Evolutionary conservation across 2,888 invertebrate species (phyloP).

Genomic region (Acanthococcus lagerstroemiae): DNA sequence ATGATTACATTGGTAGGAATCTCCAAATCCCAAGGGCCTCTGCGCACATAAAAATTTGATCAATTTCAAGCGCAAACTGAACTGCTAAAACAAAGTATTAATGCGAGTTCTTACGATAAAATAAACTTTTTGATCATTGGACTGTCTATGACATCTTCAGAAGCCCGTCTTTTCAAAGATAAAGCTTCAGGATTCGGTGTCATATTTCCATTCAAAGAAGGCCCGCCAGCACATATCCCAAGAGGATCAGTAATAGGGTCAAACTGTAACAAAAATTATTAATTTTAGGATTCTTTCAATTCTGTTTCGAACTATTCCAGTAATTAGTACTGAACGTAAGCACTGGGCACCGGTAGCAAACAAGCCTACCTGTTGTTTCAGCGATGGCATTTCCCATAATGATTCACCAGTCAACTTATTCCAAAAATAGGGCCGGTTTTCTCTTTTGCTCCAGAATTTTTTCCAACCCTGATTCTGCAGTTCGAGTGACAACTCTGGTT

Average conservation of each 20-base stretch:
- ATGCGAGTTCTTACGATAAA: slow-evolving; percentile 49
- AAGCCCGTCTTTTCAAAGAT: slow-evolving; percentile 60
- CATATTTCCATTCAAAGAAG: slow-evolving; percentile 37
- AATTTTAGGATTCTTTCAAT: not conserved
- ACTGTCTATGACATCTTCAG: slow-evolving; percentile 60
- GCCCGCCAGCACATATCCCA: slow-evolving; percentile 56
- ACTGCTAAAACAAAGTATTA: slow-evolving; percentile 16
- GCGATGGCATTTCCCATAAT: slow-evolving; percentile 90
- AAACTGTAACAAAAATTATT: slow-evolving; percentile 46
- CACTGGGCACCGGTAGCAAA: too few relatives aligned
- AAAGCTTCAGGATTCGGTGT: slow-evolving; percentile 36
- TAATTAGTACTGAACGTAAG: too few relatives aligned
- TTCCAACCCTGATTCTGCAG: slow-evolving; percentile 85
- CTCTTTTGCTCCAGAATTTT: slow-evolving; percentile 91
- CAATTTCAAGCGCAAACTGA: slow-evolving; percentile 4
- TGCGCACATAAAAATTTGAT: slow-evolving; percentile 36
- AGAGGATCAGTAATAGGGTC: slow-evolving; percentile 88
- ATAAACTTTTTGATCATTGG: slow-evolving; percentile 78
- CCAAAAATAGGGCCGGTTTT: slow-evolving; percentile 92
- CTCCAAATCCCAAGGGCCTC: slow-evolving; percentile 91
- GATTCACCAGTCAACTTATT: slow-evolving; percentile 91
- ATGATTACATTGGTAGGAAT: slow-evolving; percentile 84
- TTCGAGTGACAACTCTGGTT: slow-evolving; percentile 53
- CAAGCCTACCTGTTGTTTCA: slow-evolving; percentile 50
- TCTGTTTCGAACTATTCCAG: not conserved